Evolutionary conservation across 2,888 invertebrate species (phyloP).

Genomic region (Tachina lurida): DNA sequence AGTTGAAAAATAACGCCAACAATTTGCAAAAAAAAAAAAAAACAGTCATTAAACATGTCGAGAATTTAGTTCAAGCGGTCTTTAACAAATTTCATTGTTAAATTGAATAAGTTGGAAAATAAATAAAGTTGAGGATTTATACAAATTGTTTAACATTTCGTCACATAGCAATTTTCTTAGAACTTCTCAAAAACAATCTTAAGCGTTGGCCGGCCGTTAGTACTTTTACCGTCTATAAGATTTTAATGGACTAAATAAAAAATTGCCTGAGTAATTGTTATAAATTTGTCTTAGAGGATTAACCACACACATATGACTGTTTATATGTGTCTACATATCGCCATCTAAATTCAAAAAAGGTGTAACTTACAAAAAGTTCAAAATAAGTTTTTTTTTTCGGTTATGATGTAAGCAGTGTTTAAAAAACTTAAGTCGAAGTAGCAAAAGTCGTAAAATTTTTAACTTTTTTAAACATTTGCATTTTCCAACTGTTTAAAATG

Average conservation of each 20-base stretch:
- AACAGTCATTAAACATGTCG: conserved; percentile 15
- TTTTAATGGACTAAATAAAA: neutral
- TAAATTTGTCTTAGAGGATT: too few species aligned
- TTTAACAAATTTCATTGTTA: conserved; percentile 10
- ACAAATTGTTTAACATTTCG: conserved; percentile 13
- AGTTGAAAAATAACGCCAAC: neutral
- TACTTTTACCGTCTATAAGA: neutral
- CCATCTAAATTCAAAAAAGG: too few species aligned
- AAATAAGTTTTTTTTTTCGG: too few species aligned
- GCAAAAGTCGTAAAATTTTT: too few species aligned
- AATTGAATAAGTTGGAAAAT: neutral
- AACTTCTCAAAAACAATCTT: neutral
- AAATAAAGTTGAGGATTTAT: neutral
- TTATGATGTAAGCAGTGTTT: too few species aligned
- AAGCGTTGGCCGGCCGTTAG: too few species aligned
- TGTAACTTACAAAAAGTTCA: too few species aligned
- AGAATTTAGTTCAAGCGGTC: conserved; percentile 16
- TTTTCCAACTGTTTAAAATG: too few species aligned
- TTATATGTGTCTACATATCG: too few species aligned
- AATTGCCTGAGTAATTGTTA: too few species aligned
- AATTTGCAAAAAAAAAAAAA: neutral
- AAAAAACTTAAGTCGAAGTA: too few species aligned
- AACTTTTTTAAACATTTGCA: fast-evolving
- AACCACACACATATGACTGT: too few species aligned
- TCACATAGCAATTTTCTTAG: neutral